Base-by-base conservation (phyloP, 2,113 vertebrate genomes). In the Tamias sibiricus region DNA sequence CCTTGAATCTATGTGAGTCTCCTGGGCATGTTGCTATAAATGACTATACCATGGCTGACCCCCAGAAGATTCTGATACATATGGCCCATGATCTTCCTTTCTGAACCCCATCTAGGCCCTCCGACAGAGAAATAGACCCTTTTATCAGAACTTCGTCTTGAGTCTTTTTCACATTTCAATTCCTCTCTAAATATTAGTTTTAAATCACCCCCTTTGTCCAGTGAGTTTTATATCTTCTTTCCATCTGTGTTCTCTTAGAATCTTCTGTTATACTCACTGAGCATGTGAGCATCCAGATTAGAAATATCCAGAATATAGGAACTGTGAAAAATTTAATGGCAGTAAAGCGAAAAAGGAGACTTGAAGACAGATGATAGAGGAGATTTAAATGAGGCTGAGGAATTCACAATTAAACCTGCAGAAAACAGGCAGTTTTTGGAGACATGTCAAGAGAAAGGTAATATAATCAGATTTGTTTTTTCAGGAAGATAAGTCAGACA, bases 161-260 rank as follows among this genome's bases (percentile, higher is more conserved):
- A 90, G 49, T 76, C 37, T 32, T 90, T 90, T 72, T 89, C 8
- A 87, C 28, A 49, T 89, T 81, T 97, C 62, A 90, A 1, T 62
- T 96, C 24, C 47, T 57, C 3, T 66, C 42, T 26, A 40, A 82
- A 91, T 20, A 8, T 54, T 26, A 44, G 6, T 92, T 90, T 95
- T 86, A 91, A 95, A 40, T 52, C 44, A 86, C 13, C 32, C 2
- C 35, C 30, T 89, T 88, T 68, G 35, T 93, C 79, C 42, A 28
- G n/a, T 37, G 42, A 91, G 11, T 94, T 26, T 90, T 83, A n/a
- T 77, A 69, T 90, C 77, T 95, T 96, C 59, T 93, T 94, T 30
- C 88, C 62, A 85, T 68, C 42, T 91, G 37, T 80, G 12, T 95
- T 93, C 7, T 89, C 62, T 76, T 71, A 92, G 30, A 82, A 68